A percentile compares a stretch with the other conserved stretches of the same genome.
phyloP scores from a whole-genome alignment of 2,888 invertebrate species.

The Endomychus coccineus region DNA sequence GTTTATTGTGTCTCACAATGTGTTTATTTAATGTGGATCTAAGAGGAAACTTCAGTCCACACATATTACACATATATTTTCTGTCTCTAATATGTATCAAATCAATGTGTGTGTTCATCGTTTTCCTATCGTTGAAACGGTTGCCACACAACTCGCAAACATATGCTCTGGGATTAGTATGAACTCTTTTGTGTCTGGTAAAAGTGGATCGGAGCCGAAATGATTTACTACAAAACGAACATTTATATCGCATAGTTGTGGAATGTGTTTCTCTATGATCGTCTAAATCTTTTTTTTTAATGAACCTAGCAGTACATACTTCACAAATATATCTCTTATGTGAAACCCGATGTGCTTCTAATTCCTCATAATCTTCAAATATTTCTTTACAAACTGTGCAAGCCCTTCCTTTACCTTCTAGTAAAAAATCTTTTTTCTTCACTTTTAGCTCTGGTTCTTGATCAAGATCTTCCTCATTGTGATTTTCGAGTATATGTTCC shows the following conservation, averaged over 20 bases:
- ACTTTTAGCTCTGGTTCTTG: too few relatives aligned
- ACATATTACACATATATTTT: conserved; percentile 30
- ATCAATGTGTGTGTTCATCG: conserved; percentile 30
- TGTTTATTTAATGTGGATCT: conserved; percentile 28
- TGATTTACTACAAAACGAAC: background rate
- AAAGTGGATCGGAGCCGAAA: background rate
- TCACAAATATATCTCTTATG: conserved; percentile 25
- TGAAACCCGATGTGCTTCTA: too few relatives aligned
- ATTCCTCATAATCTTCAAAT: too few relatives aligned
- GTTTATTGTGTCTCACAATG: conserved; percentile 25
- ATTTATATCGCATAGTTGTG: background rate
- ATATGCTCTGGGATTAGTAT: background rate
- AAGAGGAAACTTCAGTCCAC: conserved; percentile 28
- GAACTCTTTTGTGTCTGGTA: background rate
- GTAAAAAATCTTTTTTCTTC: too few relatives aligned
- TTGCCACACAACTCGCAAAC: conserved; percentile 31
- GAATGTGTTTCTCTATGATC: conserved; percentile 20
- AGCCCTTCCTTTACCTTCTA: too few relatives aligned
- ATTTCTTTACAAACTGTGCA: too few relatives aligned
- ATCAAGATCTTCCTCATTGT: too few relatives aligned
- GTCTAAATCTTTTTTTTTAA: conserved; percentile 22
- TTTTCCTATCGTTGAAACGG: conserved; percentile 30
- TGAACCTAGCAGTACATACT: conserved; percentile 23
- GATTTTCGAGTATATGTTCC: too few relatives aligned
- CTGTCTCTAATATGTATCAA: conserved; percentile 28